Evolutionary conservation across 2,113 vertebrate genomes (phyloP).

Genomic region (Pseudorasbora parva): DNA sequence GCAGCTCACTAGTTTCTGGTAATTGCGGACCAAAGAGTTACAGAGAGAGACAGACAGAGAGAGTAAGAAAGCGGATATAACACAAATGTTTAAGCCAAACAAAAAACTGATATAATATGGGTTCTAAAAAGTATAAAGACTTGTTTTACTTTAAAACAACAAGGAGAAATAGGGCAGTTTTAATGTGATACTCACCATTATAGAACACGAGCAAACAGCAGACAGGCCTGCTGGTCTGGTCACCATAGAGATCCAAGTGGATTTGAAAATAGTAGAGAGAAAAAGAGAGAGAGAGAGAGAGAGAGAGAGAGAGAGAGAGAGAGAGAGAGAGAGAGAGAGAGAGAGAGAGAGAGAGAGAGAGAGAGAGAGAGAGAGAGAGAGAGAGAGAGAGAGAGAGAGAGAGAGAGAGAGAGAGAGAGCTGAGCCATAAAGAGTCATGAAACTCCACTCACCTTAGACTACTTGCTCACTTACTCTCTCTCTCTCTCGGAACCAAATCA

Average conservation of each 20-base stretch:
- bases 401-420: constrained; percentile 14
- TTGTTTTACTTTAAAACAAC: constrained; percentile 10
- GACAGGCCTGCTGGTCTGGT: constrained; percentile 20
- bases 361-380: no score
- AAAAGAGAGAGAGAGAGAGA: constrained; percentile 6
- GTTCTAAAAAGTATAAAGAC: not conserved
- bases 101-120: not conserved
- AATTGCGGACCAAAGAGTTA: not conserved
- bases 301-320: constrained; percentile 10
- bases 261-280: constrained; percentile 10
- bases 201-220: constrained; percentile 15
- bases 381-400: not conserved
- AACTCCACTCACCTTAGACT: constrained; percentile 35
- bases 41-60: not conserved
- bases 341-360: not conserved
- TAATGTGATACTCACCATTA: constrained; percentile 37
- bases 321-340: constrained; percentile 18
- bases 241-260: constrained; percentile 41
- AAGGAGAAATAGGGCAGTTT: constrained; percentile 5
- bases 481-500: not conserved
- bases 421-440: constrained; percentile 15
- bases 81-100: not conserved
- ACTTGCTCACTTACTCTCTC: not conserved
- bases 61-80: not conserved
- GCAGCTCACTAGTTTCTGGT: not conserved